Conservation (phyloP, 2,113 vertebrate species). For the Mobula birostris region DNA sequence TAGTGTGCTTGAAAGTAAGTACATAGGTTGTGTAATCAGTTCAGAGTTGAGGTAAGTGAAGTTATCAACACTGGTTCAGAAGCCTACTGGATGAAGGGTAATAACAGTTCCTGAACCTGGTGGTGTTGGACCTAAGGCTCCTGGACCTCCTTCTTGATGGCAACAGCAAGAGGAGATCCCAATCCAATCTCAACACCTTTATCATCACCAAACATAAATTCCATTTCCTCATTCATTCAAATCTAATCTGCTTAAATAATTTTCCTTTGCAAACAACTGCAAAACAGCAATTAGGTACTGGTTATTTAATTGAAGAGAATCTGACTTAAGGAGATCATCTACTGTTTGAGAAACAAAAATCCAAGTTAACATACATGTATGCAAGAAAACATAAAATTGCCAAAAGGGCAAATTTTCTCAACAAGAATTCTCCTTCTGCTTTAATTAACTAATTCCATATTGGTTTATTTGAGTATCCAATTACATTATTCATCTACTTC, state of each 20-base stretch:
- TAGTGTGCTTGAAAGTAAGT: too few relatives aligned
- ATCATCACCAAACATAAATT: neutral
- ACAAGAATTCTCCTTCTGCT: neutral
- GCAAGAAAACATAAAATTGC: neutral
- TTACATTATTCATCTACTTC: neutral
- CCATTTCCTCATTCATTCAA: neutral
- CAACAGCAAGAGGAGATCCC: too few relatives aligned
- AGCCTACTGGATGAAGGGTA: too few relatives aligned
- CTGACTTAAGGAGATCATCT: neutral
- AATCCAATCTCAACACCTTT: neutral
- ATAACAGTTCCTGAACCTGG: too few relatives aligned
- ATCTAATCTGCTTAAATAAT: neutral
- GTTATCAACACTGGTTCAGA: too few relatives aligned
- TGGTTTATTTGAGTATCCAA: neutral
- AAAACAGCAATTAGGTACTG: neutral
- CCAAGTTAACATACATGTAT: neutral
- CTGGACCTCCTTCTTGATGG: too few relatives aligned
- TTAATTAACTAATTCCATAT: neutral
- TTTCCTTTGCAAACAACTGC: neutral
- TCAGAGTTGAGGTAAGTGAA: too few relatives aligned
- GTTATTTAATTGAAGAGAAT: constrained; percentile 2
- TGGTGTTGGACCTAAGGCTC: too few relatives aligned
- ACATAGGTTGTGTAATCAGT: too few relatives aligned
- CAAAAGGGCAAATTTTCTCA: neutral
- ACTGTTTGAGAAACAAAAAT: neutral